phyloP scores from a whole-genome alignment of 2,888 invertebrate species.

The Polymixis lichenea region DNA sequence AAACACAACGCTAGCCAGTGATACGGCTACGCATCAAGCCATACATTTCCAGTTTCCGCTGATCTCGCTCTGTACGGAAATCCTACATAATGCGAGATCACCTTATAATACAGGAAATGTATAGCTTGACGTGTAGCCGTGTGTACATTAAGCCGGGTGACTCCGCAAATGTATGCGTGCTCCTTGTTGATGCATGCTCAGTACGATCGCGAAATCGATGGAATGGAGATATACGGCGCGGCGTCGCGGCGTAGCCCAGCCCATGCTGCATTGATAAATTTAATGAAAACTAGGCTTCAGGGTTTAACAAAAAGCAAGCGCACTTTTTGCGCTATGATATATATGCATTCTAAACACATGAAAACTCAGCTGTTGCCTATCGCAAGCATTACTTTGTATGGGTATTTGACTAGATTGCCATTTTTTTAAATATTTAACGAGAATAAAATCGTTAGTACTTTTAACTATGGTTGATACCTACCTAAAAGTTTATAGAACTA shows the following conservation, averaged over 20 bases:
- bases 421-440: background rate
- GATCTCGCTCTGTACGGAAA: too few species aligned
- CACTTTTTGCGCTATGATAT: background rate
- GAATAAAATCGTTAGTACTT: background rate
- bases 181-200: conserved; percentile 50
- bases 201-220: conserved; percentile 24
- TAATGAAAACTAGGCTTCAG: background rate
- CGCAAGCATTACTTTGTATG: background rate
- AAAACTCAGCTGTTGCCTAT: background rate
- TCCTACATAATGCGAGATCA: too few species aligned
- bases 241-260: background rate
- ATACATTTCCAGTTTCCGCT: too few species aligned
- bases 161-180: conserved; percentile 46
- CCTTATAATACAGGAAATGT: too few species aligned
- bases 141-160: background rate
- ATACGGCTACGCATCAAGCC: too few species aligned
- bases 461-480: background rate
- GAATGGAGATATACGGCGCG: background rate
- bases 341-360: background rate
- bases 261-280: conserved; percentile 15
- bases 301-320: background rate
- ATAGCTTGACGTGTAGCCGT: too few species aligned
- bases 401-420: too few species aligned
- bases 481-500: background rate
- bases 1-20: conserved; percentile 1